Evolutionary conservation across 2,113 vertebrate genomes (phyloP).

Genomic region (Bombycilla garrulus): DNA sequence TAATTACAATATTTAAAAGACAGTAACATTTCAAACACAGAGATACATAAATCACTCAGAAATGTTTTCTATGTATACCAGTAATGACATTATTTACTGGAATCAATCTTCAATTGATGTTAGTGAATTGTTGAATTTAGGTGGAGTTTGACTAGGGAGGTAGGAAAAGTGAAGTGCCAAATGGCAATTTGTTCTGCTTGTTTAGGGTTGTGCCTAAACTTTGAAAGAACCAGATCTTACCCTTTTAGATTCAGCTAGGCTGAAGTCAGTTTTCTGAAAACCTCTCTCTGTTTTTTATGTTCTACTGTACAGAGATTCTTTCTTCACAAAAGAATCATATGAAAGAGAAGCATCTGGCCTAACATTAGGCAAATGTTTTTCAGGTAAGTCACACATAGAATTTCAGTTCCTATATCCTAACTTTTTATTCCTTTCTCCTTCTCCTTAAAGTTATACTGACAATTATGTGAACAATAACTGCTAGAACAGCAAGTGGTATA

Average conservation of each 20-base stretch:
- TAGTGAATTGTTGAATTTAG: background rate
- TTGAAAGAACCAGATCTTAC: background rate
- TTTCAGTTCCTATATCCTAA: background rate
- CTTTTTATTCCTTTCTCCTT: background rate
- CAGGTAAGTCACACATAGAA: background rate
- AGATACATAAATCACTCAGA: background rate
- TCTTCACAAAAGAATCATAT: background rate
- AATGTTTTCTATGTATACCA: background rate
- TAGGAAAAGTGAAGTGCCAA: background rate
- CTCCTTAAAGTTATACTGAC: background rate
- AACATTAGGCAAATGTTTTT: background rate
- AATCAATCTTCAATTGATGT: background rate
- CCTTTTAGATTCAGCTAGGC: background rate
- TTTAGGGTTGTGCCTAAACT: background rate
- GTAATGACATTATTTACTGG: background rate
- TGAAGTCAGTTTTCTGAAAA: background rate
- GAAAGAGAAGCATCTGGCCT: background rate
- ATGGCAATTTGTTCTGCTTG: background rate
- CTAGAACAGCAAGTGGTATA: background rate
- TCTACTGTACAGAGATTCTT: background rate
- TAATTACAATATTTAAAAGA: background rate
- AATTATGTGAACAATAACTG: background rate
- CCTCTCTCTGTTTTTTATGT: background rate
- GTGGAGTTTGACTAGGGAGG: background rate
- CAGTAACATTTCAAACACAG: accelerated